Evolutionary conservation across 2,888 invertebrate genomes (phyloP).

Genomic region (Diogma glabrata): DNA sequence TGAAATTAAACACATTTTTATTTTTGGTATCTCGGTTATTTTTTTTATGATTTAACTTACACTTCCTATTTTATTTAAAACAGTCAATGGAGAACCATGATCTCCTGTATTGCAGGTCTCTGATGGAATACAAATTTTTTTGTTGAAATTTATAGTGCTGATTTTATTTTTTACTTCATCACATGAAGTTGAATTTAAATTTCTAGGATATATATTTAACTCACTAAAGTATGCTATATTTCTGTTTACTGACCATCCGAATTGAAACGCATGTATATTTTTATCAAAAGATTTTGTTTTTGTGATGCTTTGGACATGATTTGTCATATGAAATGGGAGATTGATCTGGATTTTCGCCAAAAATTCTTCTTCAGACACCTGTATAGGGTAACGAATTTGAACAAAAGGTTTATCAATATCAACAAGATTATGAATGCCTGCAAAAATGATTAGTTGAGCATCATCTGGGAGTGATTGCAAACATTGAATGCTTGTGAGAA

Average conservation of each 20-base stretch:
- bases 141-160: too few relatives aligned
- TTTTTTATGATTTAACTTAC: too few relatives aligned
- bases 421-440: neutral
- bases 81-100: neutral
- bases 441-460: neutral
- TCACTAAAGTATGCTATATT: slow-evolving; percentile 3
- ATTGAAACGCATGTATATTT: too few relatives aligned
- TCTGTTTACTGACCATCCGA: neutral
- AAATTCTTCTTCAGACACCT: neutral
- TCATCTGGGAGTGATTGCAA: neutral
- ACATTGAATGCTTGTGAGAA: neutral
- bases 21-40: too few relatives aligned
- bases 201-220: neutral
- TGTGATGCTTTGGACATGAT: neutral
- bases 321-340: too few relatives aligned
- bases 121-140: slow-evolving; percentile 5
- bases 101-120: slow-evolving; percentile 6
- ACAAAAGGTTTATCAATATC: neutral
- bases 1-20: too few relatives aligned
- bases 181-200: neutral
- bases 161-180: too few relatives aligned
- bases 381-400: neutral
- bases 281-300: too few relatives aligned
- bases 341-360: too few relatives aligned
- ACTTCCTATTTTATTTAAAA: neutral